Evolutionary conservation across 2,797 vertebrate genomes (phyloP).

Genomic region (Pterois miles): DNA sequence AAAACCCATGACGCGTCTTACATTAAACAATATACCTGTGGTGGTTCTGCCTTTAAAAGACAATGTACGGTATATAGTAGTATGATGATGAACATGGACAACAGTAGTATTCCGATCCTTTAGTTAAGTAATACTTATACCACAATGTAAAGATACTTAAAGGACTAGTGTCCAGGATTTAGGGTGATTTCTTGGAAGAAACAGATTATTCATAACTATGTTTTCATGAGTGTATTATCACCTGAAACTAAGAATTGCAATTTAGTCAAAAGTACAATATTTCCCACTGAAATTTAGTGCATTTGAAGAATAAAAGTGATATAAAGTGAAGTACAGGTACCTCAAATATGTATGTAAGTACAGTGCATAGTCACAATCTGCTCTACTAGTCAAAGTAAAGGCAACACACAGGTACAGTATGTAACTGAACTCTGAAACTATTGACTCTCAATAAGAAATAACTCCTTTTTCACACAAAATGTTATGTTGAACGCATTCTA

Average conservation of each 20-base stretch:
- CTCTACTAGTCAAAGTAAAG: too few species aligned
- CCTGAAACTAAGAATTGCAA: background rate
- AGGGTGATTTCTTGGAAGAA: background rate
- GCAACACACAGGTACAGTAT: too few species aligned
- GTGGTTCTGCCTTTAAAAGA: background rate
- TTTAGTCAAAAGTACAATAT: too few species aligned
- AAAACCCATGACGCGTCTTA: background rate
- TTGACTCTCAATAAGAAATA: too few species aligned
- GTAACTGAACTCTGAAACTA: too few species aligned
- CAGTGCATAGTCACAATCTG: too few species aligned
- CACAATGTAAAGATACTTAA: background rate
- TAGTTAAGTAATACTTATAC: background rate
- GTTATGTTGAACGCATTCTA: too few species aligned
- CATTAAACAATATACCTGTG: rapidly evolving
- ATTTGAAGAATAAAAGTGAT: too few species aligned
- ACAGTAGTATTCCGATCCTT: background rate
- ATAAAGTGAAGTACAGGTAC: too few species aligned
- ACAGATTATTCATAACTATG: background rate
- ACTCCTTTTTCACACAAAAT: too few species aligned
- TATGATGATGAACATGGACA: background rate
- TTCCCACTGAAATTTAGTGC: too few species aligned
- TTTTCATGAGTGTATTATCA: background rate
- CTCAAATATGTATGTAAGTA: too few species aligned
- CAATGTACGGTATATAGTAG: background rate
- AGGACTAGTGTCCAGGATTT: background rate